Evolutionary conservation across 2,113 vertebrate genomes (phyloP), one percentile per base, ranked within the genome.

Genomic region (Eidolon helvum): DNA sequence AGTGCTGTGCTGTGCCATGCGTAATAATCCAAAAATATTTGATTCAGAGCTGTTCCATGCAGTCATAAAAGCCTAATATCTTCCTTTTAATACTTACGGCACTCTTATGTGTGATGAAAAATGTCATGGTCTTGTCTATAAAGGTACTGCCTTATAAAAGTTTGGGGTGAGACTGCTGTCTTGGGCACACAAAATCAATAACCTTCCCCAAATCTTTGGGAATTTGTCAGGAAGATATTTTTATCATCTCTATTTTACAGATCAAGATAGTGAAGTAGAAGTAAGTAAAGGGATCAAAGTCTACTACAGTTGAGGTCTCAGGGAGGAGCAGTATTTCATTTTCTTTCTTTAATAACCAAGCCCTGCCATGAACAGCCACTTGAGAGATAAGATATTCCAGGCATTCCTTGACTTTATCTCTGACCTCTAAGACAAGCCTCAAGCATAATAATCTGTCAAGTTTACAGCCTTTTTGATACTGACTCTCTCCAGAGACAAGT

Each of bases 201-300:
- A 57, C 30, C 33, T 91, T 75, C 28, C 43, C 57, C 22, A 82
- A 71, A 95, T 88, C 22, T 28, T 33, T 59, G n/a, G 30, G 45
- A 21, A 87, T 71, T 71, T 21, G 55, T 53, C 10, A 45, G 19
- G 50, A 87, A 30, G 10, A 50, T 65, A 61, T 72, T 85, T 94
- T 85, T 63, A 88, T 12, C 38, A 94, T 79, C 30, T 82, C 2
- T 45, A 48, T 53, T 75, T 96, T 84, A 50, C 19, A 94, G 10
- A 90, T n/a, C 33, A 90, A 92, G 43, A 40, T 28, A n/a, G 10
- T 22, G 10, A 91, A 55, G 22, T 43, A 89, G 38, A 85, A 8
- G 9, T 75, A 57, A 93, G 21, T 66, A 87, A 83, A 83, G 24
- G 61, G 48, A 90, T 82, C 24, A 65, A 90, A 78, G 48, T 28